Evolutionary conservation across 2,888 invertebrate genomes (phyloP).

Genomic region (Euproctis similis): DNA sequence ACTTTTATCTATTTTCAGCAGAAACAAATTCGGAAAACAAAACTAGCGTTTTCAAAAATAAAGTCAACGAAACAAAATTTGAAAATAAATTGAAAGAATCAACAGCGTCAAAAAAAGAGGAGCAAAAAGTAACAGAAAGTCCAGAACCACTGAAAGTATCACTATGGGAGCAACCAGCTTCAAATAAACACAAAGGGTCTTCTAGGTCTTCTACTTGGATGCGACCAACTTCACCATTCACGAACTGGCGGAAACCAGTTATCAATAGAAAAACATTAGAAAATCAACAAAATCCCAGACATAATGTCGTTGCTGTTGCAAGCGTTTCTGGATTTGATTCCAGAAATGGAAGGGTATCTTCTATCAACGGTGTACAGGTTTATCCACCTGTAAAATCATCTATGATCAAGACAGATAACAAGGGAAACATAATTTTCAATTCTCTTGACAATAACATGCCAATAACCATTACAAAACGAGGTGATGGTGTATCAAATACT

Average conservation of each 20-base stretch:
- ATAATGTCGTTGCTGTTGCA: constrained; percentile 34
- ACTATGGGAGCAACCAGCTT: background rate
- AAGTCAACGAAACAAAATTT: constrained; percentile 4
- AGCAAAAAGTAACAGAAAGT: background rate
- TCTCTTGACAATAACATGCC: constrained; percentile 23
- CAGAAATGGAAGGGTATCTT: constrained; percentile 44
- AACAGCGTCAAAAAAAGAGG: background rate
- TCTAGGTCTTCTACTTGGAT: constrained; percentile 1
- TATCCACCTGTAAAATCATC: constrained; percentile 28
- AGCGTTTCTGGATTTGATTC: constrained; percentile 43
- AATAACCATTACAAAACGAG: constrained; percentile 33
- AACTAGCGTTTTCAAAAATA: constrained; percentile 5
- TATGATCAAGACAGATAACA: constrained; percentile 17
- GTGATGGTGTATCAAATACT: constrained; percentile 37
- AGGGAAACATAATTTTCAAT: constrained; percentile 19
- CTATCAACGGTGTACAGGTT: constrained; percentile 41
- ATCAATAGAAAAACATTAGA: constrained; percentile 2
- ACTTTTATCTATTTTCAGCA: constrained; percentile 10
- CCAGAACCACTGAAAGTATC: background rate
- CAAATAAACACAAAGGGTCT: constrained; percentile 1
- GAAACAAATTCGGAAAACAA: constrained; percentile 12
- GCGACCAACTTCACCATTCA: background rate
- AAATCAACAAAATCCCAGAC: constrained; percentile 9
- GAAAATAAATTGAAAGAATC: constrained; percentile 7
- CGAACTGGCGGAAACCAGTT: constrained; percentile 2